Percentiles rank a stretch among this genome's conserved stretches.
These are phyloP conservation scores for Mareca penelope DNA, from an alignment of 2,797 vertebrate genomes.

Conservation along the genomic window DNA sequence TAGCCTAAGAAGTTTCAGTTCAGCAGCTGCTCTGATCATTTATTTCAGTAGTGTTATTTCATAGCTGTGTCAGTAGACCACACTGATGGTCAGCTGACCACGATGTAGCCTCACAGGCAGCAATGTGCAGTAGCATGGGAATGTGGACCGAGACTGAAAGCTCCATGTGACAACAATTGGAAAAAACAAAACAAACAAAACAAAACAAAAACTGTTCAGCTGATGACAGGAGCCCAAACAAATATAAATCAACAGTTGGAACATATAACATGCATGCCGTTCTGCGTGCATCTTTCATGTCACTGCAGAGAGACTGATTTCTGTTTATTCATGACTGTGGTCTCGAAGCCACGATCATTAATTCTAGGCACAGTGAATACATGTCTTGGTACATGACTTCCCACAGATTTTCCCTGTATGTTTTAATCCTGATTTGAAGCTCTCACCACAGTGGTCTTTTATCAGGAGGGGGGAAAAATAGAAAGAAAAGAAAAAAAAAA, in stretches of 20 bases:
- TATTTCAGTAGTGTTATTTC: background rate
- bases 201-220: background rate
- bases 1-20: background rate
- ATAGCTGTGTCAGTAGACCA: background rate
- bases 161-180: background rate
- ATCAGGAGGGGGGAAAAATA: background rate
- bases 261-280: background rate
- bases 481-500: background rate
- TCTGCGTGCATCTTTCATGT: background rate
- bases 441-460: background rate
- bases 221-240: background rate
- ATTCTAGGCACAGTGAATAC: background rate
- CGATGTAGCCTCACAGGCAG: background rate
- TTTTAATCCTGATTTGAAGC: slow-evolving; percentile 14
- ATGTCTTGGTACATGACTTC: background rate
- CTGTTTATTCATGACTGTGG: background rate
- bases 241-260: background rate
- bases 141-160: fast-evolving
- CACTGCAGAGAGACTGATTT: background rate
- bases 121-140: fast-evolving
- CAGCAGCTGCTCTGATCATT: background rate
- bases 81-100: fast-evolving
- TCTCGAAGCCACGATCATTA: slow-evolving; percentile 4
- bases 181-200: background rate
- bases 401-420: background rate